phyloP scores from a whole-genome alignment of 64 coral and sea anemone genomes.

The Catalaphyllia jardinei region DNA sequence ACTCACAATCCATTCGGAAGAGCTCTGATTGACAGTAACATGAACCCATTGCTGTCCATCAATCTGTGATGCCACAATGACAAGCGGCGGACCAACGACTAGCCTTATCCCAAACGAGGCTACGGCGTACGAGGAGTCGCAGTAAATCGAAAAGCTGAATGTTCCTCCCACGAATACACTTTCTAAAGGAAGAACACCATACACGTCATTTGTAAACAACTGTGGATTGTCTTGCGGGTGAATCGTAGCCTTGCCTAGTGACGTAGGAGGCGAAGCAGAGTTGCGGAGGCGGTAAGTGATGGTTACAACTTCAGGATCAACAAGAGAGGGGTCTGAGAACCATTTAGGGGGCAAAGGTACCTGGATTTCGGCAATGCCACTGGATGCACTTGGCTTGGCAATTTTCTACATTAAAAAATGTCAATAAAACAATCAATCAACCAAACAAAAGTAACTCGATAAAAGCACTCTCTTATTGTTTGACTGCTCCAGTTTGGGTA shows the following conservation, averaged over 20 bases:
- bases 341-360: slow-evolving; percentile 48
- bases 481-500: no score
- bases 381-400: background rate
- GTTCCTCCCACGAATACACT: slow-evolving; percentile 24
- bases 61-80: slow-evolving; percentile 13
- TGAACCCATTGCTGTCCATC: slow-evolving; percentile 32
- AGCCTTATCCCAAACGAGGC: slow-evolving; percentile 53
- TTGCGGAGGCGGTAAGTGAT: slow-evolving; percentile 45
- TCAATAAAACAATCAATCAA: background rate
- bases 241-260: slow-evolving; percentile 37
- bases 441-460: no score
- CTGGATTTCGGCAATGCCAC: background rate
- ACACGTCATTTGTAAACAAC: slow-evolving; percentile 51
- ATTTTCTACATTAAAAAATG: background rate
- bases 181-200: slow-evolving; percentile 44
- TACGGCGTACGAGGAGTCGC: slow-evolving; percentile 44
- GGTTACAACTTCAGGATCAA: slow-evolving; percentile 31
- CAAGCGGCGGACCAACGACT: slow-evolving; percentile 44
- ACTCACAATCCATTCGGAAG: slow-evolving; percentile 47
- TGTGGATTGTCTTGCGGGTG: slow-evolving; percentile 25
- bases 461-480: no score
- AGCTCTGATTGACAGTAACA: slow-evolving; percentile 45
- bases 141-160: slow-evolving; percentile 54
- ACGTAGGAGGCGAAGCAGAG: slow-evolving; percentile 14
- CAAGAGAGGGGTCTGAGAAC: slow-evolving; percentile 13